These are phyloP conservation scores for Cephus cinctus DNA, from an alignment of 1,140 invertebrate genomes.

Conservation along the genomic window DNA sequence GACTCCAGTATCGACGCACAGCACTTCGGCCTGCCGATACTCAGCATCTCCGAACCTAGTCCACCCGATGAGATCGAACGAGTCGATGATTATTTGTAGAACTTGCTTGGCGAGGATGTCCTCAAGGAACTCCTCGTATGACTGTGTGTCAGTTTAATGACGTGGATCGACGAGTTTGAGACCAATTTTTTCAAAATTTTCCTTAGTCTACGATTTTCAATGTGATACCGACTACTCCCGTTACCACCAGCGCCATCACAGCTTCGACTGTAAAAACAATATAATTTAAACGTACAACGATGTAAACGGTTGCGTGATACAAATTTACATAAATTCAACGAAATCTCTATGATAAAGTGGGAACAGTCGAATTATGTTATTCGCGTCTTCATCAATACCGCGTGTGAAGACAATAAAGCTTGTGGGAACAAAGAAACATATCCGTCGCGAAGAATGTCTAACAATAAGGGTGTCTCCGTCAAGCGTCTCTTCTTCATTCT, in stretches of 20 bases:
- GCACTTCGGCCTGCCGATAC: conserved; percentile 70
- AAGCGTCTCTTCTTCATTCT: too few relatives aligned
- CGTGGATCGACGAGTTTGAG: too few relatives aligned
- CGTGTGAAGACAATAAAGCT: conserved; percentile 30
- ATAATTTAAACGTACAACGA: neutral
- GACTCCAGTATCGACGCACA: conserved; percentile 59
- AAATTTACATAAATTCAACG: neutral
- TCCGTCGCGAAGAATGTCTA: too few relatives aligned
- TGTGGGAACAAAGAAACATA: conserved; percentile 33
- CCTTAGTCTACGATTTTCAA: neutral
- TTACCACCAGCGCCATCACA: neutral
- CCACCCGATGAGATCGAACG: conserved; percentile 68
- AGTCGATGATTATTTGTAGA: conserved; percentile 53
- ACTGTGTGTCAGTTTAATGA: conserved; percentile 11
- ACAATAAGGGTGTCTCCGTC: too few relatives aligned
- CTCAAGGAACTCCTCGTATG: conserved; percentile 52
- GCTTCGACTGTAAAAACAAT: neutral
- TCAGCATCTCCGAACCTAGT: conserved; percentile 76
- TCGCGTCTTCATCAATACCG: conserved; percentile 30
- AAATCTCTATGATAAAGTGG: too few relatives aligned
- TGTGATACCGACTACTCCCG: neutral
- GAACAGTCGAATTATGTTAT: too few relatives aligned
- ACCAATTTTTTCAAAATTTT: too few relatives aligned
- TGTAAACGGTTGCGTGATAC: neutral
- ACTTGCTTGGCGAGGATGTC: conserved; percentile 52